Evolutionary conservation across 2,797 vertebrate genomes (phyloP), one percentile per base, ranked within the genome.

Genomic region (Hydrolagus colliei): DNA sequence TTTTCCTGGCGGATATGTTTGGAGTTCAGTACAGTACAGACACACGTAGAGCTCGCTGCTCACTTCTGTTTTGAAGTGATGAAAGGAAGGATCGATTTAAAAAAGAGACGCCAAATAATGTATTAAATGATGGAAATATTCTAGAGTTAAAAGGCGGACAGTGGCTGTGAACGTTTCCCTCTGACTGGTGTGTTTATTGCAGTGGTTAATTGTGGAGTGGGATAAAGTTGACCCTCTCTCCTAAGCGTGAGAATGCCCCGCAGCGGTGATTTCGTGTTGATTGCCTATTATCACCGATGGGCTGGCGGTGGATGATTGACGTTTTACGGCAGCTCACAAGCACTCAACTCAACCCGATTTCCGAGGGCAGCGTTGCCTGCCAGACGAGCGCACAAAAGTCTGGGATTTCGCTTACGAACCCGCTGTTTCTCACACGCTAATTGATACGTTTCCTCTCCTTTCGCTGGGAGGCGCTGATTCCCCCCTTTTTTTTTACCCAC

Each of bases 271-370:
- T 93, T 93, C 92, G 92, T 93, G 94, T 93, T 94, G 94, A 95
- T 95, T 92, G 94, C 92, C 93, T 94, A 94, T 95, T 94, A 94
- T 93, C 94, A 92, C 92, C 93, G 93, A 92, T 93, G 94, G 93
- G 92, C 93, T 91, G 91, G 93, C 93, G 92, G 91, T 91, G 92
- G 93, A 92, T 95, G 94, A 94, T 94, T 93, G 93, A 93, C 93
- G 92, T 92, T 92, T 93, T 92, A 92, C 92, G 91, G 92, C 91
- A 90, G 92, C 91, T 35, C 7, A 32, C 32, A 35, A 35, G 32
- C 68, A n/a, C 10, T 20, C 32, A 65, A 16, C 65, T 84, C 41
- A 27, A 18, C 20, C 7, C 16, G 41, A 76, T 18, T 20, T 9
- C 63, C 11, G 62, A 65, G 62, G 61, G n/a, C 32, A 16, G 8